phyloP scores from a whole-genome alignment of 2,888 invertebrate species.

The Cephonodes hylas region DNA sequence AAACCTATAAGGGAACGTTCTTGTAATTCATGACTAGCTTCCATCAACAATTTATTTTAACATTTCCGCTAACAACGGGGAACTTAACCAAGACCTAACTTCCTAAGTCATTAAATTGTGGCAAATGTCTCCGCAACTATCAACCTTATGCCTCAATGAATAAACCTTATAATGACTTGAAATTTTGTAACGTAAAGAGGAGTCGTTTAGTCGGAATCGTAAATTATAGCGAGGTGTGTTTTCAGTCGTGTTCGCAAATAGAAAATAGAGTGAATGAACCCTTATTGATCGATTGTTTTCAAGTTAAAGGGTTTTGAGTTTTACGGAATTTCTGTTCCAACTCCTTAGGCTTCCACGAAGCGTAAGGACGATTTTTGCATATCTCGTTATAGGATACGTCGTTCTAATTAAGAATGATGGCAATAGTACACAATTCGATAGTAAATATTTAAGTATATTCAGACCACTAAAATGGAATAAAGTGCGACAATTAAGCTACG shows the following conservation, averaged over 20 bases:
- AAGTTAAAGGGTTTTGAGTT: background rate
- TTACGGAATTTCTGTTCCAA: background rate
- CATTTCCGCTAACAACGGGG: background rate
- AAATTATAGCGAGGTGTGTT: background rate
- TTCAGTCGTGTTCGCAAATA: constrained; percentile 9
- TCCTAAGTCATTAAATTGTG: constrained; percentile 5
- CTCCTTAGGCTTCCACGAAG: background rate
- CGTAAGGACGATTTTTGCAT: background rate
- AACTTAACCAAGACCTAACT: constrained; percentile 3
- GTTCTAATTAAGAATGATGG: too few relatives aligned
- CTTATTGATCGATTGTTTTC: constrained; percentile 4
- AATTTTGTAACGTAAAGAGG: background rate
- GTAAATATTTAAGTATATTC: too few relatives aligned
- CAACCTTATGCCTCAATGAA: background rate
- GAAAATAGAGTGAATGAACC: constrained; percentile 13
- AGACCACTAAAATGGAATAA: too few relatives aligned
- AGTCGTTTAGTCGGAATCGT: background rate
- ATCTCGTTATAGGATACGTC: background rate
- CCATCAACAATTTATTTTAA: background rate
- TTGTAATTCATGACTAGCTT: background rate
- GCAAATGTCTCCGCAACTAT: background rate
- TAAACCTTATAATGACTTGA: background rate
- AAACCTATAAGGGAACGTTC: background rate
- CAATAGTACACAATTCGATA: too few relatives aligned
- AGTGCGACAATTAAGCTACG: too few relatives aligned